phyloP scores from a whole-genome alignment of 2,113 vertebrate species.

The Saguinus midas region DNA sequence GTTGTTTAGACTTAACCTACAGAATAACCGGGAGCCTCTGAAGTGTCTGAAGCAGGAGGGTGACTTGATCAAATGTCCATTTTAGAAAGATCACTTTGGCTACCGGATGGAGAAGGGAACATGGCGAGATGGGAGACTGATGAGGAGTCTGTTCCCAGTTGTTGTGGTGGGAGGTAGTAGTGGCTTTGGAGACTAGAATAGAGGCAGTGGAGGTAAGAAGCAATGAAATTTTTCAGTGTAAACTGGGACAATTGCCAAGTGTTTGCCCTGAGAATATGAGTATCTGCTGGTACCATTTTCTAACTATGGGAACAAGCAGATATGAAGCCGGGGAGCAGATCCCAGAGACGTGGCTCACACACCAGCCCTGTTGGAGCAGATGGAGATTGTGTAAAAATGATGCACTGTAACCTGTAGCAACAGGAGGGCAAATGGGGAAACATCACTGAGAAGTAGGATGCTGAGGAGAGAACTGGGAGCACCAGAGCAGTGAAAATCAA shows the following conservation, averaged over 20 bases:
- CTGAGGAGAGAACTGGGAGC: neutral
- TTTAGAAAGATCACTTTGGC: neutral
- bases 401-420: neutral
- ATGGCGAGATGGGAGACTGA: neutral
- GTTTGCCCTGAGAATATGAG: neutral
- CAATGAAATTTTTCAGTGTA: neutral
- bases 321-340: fast-evolving
- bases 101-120: neutral
- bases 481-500: neutral
- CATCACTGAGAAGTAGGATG: neutral
- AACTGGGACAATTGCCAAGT: neutral
- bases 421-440: neutral
- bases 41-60: neutral
- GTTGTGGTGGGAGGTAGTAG: neutral
- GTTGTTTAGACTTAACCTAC: neutral
- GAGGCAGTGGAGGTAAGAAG: neutral
- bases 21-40: neutral
- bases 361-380: neutral
- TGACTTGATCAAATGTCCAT: neutral
- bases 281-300: neutral
- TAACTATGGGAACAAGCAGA: neutral
- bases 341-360: neutral
- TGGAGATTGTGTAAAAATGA: neutral
- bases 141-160: neutral
- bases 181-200: neutral